Evolutionary conservation across 1,140 invertebrate genomes (phyloP), one percentile per base, ranked within the genome.

Genomic region (Paraescarpia echinospica): DNA sequence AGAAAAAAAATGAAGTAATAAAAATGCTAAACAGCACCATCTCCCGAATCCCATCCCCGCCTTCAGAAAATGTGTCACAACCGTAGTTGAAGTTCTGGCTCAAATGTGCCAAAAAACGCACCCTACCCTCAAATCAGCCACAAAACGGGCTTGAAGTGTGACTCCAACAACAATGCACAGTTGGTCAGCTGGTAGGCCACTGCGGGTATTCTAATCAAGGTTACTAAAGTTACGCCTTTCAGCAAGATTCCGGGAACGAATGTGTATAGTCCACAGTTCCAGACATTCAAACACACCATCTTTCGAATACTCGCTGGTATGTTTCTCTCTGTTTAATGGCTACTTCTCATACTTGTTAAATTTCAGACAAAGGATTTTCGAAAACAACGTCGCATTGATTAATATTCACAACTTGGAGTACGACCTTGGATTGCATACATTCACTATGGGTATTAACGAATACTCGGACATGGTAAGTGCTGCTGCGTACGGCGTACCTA

Each of bases 391-490:
- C 27, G 48, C 94, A 14, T 31, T 91, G n/a, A 94, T 94, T 34
- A 89, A 93, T 89, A 92, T 90, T n/a, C 94, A 94, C 92, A 94
- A 94, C 91, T 35, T 92, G 41, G 51, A 93, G 35, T 93, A 93
- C 90, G 91, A 92, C 14, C 89, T 91, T 41, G 94, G 94, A 9
- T 22, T 93, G 34, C 91, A 94, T 31, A 93, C 92, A 1, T 94
- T 93, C 89, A 93, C 48, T 33, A 59, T 94, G 90, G 94, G 93
- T 18, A 48, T 94, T 34, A 94, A 94, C 92, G 41, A 94, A 31
- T 94, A 93, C 91, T 51, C 93, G n/a, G 94, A 94, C 92, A 89
- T 94, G 93, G 92, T 93, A 35, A 33, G n/a, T n/a, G n/a, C n/a
- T n/a, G 91, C 22, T 77, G 59, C 22, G 59, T 31, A 77, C 27